Percentiles rank a stretch among this genome's conserved stretches.
phyloP scores from a whole-genome alignment of 1,140 invertebrate genomes.

The Drosophila setifemur region DNA sequence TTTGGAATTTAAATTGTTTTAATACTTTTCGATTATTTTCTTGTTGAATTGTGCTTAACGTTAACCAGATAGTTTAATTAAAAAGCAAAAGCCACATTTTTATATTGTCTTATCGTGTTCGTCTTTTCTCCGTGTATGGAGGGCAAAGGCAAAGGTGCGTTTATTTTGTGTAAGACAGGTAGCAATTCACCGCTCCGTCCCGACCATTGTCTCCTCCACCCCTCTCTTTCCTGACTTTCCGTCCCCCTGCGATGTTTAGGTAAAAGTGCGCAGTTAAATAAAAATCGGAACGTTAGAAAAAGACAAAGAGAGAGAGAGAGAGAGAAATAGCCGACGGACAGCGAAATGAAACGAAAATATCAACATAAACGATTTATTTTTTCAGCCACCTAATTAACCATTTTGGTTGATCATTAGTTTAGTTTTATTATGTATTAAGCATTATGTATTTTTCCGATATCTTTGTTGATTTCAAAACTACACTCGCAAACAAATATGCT shows the following conservation, averaged over 20 bases:
- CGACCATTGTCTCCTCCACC: slow-evolving; percentile 47
- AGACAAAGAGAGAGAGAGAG: slow-evolving; percentile 20
- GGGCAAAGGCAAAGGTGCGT: slow-evolving; percentile 47
- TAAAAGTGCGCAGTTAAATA: slow-evolving; percentile 75
- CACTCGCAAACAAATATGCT: no score
- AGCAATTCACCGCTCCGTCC: slow-evolving; percentile 56
- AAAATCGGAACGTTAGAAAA: slow-evolving; percentile 21
- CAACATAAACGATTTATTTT: slow-evolving; percentile 80
- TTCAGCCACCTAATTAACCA: no score
- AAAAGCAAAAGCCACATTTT: no score
- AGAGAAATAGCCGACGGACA: slow-evolving; percentile 8
- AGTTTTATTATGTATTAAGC: no score
- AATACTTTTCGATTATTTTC: no score
- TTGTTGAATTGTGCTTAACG: no score
- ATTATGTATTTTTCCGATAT: no score
- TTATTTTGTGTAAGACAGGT: slow-evolving; percentile 80
- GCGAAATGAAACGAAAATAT: slow-evolving; percentile 52
- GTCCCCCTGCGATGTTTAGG: slow-evolving; percentile 4
- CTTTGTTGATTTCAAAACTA: no score
- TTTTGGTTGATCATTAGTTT: no score
- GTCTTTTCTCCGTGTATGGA: not conserved
- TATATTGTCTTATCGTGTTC: no score
- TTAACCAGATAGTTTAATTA: no score
- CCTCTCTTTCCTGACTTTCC: not conserved
- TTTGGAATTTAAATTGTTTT: no score